Evolutionary conservation across 2,797 vertebrate species (phyloP), one percentile per base, ranked within the genome.

Genomic region (Notolabrus celidotus): DNA sequence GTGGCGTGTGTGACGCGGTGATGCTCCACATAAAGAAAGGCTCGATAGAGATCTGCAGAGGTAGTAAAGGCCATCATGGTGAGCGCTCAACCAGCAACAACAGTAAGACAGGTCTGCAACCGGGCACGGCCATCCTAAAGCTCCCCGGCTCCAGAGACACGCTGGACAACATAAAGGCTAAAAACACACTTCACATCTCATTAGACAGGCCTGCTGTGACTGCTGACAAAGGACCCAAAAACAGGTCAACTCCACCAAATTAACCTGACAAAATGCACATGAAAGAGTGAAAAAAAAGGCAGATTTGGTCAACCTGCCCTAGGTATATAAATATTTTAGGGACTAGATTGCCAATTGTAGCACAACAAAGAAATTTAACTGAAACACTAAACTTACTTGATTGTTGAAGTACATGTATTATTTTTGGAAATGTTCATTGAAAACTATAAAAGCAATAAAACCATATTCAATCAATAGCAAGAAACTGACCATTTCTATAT

Each of bases 31-130:
- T 80, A 91, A 92, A 91, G 82, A 86, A 56, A 67, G 56, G 58
- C 39, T 73, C 17, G 91, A 93, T 93, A 92, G 85, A 89, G 82
- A 94, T 94, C 92, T 94, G 93, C 92, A 89, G 90, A 80, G 85
- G 86, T 89, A 55, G 89, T 89, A 87, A 76, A 76, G 76, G 74
- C 69, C 49, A 11, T 79, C 79, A 62, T 58, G 66, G 84, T 83
- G 77, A 86, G 52, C 62, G 60, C 74, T 91, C 88, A 92, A 83
- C 88, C 88, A 84, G 89, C 68, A 88, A 86, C 79, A 84, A 84
- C 83, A 85, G 59, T 81, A 91, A 88, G 88, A 86, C 81, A 88
- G 80, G 71, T 29, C 4, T 47, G 59, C 74, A 61, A 34, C 75
- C 16, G 11, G 67, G 70, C 72, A 55, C n/a, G 31, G 57, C 54